Base-by-base conservation (phyloP, 2,113 vertebrate genomes). In the Alouatta palliata region DNA sequence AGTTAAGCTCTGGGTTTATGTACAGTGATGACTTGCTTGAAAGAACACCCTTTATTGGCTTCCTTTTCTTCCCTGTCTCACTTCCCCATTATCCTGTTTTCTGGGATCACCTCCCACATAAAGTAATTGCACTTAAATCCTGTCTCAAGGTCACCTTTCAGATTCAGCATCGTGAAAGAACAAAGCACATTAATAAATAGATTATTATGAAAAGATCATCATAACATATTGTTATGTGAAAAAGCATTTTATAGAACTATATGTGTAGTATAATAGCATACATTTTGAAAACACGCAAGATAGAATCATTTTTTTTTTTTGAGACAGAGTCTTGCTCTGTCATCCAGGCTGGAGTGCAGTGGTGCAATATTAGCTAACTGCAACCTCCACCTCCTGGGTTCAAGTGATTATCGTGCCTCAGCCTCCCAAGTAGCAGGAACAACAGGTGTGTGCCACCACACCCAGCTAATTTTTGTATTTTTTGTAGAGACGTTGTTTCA, bases 141-240 rank as follows among this genome's bases (percentile, higher is more conserved):
- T 83, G n/a, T 79, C 70, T 92, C 21, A 54, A 25, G 61, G 40
- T 84, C 58, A 66, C 20, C n/a, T 35, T 93, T 82, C 32, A 43
- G 93, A 70, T 75, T 66, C 19, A 93, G 27, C 30, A 85, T 91
- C 54, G 68, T 88, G 56, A 76, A 90, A 90, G 86, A 81, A 52
- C 45, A 84, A 73, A 96, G 30, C n/a, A 91, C 45, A 94, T 88
- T 14, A 80, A 68, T 49, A 70, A 54, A 35, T 45, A 75, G 64
- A 83, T 94, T 43, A 79, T 87, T 93, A 82, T 8, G 37, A 49
- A 95, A 87, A 47, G 43, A 91, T 76, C 35, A 45, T 27, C 19
- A 91, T 77, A 91, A 77, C 10, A 79, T 70, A 86, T 21, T 37
- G n/a, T 82, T 91, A 87, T 54, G 43, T 87, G 40, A 83, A 92